These are phyloP conservation scores for Torymus auratus DNA, from an alignment of 2,888 invertebrate genomes.

Conservation along the genomic window DNA sequence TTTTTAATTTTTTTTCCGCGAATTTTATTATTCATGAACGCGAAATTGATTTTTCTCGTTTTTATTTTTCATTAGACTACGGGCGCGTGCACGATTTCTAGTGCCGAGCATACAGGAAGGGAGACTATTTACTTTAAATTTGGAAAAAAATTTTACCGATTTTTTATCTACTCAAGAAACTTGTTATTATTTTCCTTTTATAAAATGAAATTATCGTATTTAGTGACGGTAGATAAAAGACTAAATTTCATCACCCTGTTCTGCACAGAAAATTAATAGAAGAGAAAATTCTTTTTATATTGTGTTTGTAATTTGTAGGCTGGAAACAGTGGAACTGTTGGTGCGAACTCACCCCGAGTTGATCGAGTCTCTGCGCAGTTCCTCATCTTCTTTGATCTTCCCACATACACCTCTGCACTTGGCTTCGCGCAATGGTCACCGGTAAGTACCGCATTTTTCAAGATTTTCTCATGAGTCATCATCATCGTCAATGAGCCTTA, in stretches of 20 bases:
- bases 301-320: conserved; percentile 76
- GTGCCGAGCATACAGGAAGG: too few relatives aligned
- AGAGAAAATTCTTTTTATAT: not conserved
- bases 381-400: conserved; percentile 78
- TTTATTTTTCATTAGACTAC: too few relatives aligned
- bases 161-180: too few relatives aligned
- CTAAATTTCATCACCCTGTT: too few relatives aligned
- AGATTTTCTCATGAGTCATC: conserved; percentile 27
- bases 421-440: conserved; percentile 94
- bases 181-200: too few relatives aligned
- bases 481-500: conserved; percentile 31
- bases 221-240: too few relatives aligned
- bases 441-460: conserved; percentile 79
- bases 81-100: too few relatives aligned
- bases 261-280: not conserved
- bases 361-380: conserved; percentile 84
- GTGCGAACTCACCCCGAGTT: conserved; percentile 90
- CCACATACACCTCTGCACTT: conserved; percentile 93
- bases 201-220: too few relatives aligned
- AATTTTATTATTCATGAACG: conserved; percentile 19
- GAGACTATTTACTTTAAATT: too few relatives aligned
- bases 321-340: conserved; percentile 92
- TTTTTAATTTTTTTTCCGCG: conserved; percentile 36
- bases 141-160: too few relatives aligned
- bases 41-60: not conserved